phyloP scores from a whole-genome alignment of 1,140 invertebrate species.

The Aporrectodea caliginosa region DNA sequence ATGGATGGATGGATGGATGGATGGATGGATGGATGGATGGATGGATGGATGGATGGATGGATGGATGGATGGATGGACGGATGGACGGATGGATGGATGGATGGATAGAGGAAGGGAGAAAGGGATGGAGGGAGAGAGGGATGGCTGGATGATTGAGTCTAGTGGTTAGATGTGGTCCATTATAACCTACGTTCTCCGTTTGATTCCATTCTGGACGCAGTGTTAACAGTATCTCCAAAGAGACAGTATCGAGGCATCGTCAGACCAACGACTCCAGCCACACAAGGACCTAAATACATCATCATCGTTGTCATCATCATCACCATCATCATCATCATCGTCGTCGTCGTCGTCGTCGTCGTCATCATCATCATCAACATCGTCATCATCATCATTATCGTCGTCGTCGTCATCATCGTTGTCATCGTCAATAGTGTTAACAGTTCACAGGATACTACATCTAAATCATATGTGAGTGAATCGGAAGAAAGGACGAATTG shows the following conservation, averaged over 20 bases:
- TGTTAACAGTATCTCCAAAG: conserved; percentile 19
- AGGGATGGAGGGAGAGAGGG: no score
- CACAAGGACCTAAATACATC: conserved; percentile 15
- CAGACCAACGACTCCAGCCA: conserved; percentile 13
- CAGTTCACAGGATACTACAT: no score
- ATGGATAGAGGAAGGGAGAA: no score
- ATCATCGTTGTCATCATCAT: conserved; percentile 13
- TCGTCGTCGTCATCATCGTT: conserved; percentile 1
- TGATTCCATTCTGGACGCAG: conserved; percentile 16
- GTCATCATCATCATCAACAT: conserved; percentile 14
- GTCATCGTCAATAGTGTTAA: conserved; percentile 14
- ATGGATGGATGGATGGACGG: no score
- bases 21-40: no score
- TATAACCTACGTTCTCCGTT: conserved; percentile 7
- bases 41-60: no score
- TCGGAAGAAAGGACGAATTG: no score
- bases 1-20: no score
- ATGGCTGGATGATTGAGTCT: no score
- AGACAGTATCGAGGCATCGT: conserved; percentile 16
- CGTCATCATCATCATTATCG: conserved; percentile 13
- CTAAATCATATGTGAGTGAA: no score
- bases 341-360: conserved; percentile 4
- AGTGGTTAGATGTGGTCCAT: no score
- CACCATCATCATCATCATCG: conserved; percentile 13
- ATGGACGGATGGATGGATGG: no score